Evolutionary conservation across 2,113 vertebrate genomes (phyloP), one percentile per base, ranked within the genome.

Genomic region (Noturus placidus): DNA sequence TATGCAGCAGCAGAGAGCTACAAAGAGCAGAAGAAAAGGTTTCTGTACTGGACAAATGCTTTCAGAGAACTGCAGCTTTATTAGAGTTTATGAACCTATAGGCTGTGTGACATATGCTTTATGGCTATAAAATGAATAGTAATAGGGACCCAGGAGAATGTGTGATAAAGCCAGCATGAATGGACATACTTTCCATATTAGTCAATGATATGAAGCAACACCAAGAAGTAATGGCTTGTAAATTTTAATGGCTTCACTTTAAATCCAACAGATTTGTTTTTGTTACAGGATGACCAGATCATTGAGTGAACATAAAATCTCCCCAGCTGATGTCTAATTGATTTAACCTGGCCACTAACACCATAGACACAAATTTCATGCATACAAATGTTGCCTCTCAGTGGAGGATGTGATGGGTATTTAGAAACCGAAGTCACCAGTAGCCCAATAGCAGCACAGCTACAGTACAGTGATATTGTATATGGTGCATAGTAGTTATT

Each of bases 331-430:
- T 3, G 50, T 35, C 72, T 90, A 86, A 88, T 88, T 88, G 87
- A 90, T 84, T 86, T 86, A 59, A 83, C 83, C 70, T 78, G 72
- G 59, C 63, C 80, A 46, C 81, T 86, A 54, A 86, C 80, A 76
- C 56, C 46, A 86, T 88, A 33, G 35, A 50, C 61, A 63, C 3
- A 19, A 25, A 88, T 84, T 84, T 87, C 84, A 88, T 86, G 85
- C 81, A 84, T 88, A 88, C 65, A 84, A 90, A 88, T 87, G 81
- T 88, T 87, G 84, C 65, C 33, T 81, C 61, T 63, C 33, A 33
- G n/a, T 72, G 30, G 54, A 88, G 79, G 61, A 65, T 86, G 8
- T 85, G 69, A 72, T 78, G 20, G 69, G 10, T 4, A 76, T 83
- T 83, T 84, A 50, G 52, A 87, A 87, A 82, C 65, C 11, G 9